Evolutionary conservation across 2,888 invertebrate genomes (phyloP), one percentile per base, ranked within the genome.

Genomic region (Anorthoa munda): DNA sequence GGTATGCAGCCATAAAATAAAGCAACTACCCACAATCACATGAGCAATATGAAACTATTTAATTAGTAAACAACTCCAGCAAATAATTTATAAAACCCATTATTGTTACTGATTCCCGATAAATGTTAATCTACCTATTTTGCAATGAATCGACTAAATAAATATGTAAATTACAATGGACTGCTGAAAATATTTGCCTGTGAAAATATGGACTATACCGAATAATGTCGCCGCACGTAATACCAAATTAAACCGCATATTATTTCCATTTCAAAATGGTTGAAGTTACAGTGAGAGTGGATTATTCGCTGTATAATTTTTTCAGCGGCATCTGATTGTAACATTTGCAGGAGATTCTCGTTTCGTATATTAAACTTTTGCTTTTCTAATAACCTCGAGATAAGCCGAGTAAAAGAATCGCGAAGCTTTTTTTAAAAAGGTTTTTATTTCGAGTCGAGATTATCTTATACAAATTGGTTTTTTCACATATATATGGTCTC

Each of bases 361-460:
- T 78, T 78, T 50, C 31, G 48, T 66, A 75, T 75, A 77, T 84
- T 82, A 66, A 70, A 75, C 69, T 72, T 79, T 66, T 75, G 61
- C 71, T 74, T 45, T 68, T 70, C 21, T 21, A 71, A 73, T 70
- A 83, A 59, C 56, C n/a, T 58, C 23, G 23, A 69, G 59, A 71
- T 58, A 39, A 68, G 26, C 51, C 2, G 5, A 61, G 69, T 59
- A 77, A 70, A 70, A 73, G 9, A 55, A 63, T 21, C n/a, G 4
- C 1, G 51, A 50, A 18, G 48, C 65, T 72, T 81, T 75, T 56
- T 48, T 63, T 21, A 39, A 1, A 9, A 31, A 26, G 46, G 18
- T 55, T 53, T 53, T 55, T 31, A 50, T 15, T 12, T 56, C 11
- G 9, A 23, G 21, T 55, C 13, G 18, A 5, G 15, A 51, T 64